A percentile compares a stretch with the other conserved stretches of the same genome.
phyloP scores from a whole-genome alignment of 2,888 invertebrate species.

The Coelopa pilipes region DNA sequence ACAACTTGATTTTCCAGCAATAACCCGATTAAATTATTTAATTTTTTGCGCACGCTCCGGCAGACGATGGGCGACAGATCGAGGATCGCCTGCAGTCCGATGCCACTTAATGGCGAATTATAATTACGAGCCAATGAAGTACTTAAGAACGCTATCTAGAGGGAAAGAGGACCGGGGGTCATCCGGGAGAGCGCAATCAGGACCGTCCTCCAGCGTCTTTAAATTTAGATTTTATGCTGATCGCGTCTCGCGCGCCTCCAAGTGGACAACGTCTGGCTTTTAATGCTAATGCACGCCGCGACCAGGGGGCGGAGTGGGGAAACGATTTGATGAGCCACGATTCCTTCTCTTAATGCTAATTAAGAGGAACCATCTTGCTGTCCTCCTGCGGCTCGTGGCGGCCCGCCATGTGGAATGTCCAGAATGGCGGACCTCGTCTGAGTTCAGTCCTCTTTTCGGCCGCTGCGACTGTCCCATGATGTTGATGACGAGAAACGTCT shows the following conservation, averaged over 20 bases:
- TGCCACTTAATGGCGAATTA: constrained; percentile 58
- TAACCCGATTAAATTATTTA: constrained; percentile 67
- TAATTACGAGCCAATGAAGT: constrained; percentile 55
- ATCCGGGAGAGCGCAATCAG: constrained; percentile 26
- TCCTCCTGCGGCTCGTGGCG: constrained; percentile 28
- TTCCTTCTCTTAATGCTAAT: constrained; percentile 52
- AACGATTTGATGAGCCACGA: constrained; percentile 25
- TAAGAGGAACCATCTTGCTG: constrained; percentile 46
- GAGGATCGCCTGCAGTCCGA: constrained; percentile 31
- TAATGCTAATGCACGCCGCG: constrained; percentile 52
- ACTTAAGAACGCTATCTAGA: constrained; percentile 26
- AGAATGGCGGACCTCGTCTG: not conserved
- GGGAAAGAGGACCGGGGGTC: not conserved
- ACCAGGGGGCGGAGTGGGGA: no score
- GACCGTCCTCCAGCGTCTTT: constrained; percentile 38
- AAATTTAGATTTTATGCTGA: constrained; percentile 47
- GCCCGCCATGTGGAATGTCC: constrained; percentile 4
- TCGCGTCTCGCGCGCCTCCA: constrained; percentile 30
- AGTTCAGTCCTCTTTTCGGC: no score
- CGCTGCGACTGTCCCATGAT: no score
- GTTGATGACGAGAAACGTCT: no score
- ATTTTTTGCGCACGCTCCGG: constrained; percentile 50
- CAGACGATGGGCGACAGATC: not conserved
- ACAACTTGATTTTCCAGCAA: constrained; percentile 68
- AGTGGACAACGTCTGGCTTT: constrained; percentile 19